These are phyloP conservation scores for Aramus guarauna DNA, from an alignment of 2,113 vertebrate genomes.

Conservation along the genomic window DNA sequence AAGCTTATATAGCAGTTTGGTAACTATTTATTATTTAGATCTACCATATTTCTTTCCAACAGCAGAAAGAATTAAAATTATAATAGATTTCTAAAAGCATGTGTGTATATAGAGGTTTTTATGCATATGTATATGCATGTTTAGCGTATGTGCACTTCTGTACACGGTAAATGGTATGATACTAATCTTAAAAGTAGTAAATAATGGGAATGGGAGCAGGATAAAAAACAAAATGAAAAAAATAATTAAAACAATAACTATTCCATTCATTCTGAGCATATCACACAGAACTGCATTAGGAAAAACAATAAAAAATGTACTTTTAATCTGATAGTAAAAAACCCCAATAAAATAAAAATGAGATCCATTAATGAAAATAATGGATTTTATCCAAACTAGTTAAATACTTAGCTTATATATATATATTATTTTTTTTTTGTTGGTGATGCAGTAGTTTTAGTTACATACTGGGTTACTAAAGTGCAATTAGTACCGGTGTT, in stretches of 20 bases:
- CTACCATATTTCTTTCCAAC: background rate
- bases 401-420: slow-evolving; percentile 48
- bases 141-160: background rate
- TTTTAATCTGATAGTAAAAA: slow-evolving; percentile 75
- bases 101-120: background rate
- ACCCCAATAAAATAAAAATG: slow-evolving; percentile 71
- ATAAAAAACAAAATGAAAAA: slow-evolving; percentile 66
- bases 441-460: slow-evolving; percentile 48
- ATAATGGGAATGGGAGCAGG: slow-evolving; percentile 42
- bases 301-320: slow-evolving; percentile 71
- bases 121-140: background rate
- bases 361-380: slow-evolving; percentile 78
- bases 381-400: slow-evolving; percentile 67
- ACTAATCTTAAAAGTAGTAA: slow-evolving; percentile 48
- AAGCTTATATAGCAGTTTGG: background rate
- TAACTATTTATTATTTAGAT: background rate
- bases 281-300: slow-evolving; percentile 64
- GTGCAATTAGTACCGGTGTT: slow-evolving; percentile 27
- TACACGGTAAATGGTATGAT: background rate
- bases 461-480: slow-evolving; percentile 7
- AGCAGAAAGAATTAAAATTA: background rate
- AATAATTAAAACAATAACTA: slow-evolving; percentile 69
- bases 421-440: background rate
- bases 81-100: background rate
- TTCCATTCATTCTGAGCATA: slow-evolving; percentile 69